These are phyloP conservation scores for Congeria kusceri DNA, from an alignment of 2,888 invertebrate genomes.

Conservation along the genomic window DNA sequence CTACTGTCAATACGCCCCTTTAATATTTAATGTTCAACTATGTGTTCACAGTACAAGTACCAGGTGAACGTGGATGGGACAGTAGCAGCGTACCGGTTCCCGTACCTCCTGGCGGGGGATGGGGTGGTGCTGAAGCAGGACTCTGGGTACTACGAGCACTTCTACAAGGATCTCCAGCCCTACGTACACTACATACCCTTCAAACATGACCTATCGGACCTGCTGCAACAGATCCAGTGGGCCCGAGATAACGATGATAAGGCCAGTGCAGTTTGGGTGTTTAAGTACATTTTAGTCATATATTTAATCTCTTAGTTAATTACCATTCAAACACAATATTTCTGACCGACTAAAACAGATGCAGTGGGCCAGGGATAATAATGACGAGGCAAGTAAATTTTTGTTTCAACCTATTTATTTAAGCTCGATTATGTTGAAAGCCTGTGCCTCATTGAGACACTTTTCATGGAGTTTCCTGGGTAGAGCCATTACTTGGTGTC, in stretches of 20 bases:
- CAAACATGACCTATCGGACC: conserved; percentile 91
- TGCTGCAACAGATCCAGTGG: conserved; percentile 90
- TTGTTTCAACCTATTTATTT: too few relatives aligned
- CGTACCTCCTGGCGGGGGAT: conserved; percentile 95
- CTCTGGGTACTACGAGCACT: conserved; percentile 97
- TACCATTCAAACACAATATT: conserved; percentile 92
- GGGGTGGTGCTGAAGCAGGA: conserved; percentile 96
- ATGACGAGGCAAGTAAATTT: conserved; percentile 81
- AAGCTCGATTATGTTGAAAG: too few relatives aligned
- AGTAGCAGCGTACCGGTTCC: conserved; percentile 97
- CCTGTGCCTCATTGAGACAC: neutral
- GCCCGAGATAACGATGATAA: conserved; percentile 83
- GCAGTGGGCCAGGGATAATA: conserved; percentile 86
- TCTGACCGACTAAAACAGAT: conserved; percentile 91
- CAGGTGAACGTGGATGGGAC: conserved; percentile 97
- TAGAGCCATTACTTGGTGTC: too few relatives aligned
- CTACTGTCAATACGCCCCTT: too few relatives aligned
- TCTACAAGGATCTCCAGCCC: conserved; percentile 91
- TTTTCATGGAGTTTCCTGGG: too few relatives aligned
- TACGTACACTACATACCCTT: conserved; percentile 94
- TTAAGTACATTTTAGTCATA: too few relatives aligned
- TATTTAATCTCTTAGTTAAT: too few relatives aligned
- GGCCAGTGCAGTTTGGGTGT: conserved; percentile 64
- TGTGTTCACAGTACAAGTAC: conserved; percentile 97
- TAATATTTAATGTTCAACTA: too few relatives aligned